Evolutionary conservation across 2,113 vertebrate species (phyloP).

Genomic region (Blennius ocellaris): DNA sequence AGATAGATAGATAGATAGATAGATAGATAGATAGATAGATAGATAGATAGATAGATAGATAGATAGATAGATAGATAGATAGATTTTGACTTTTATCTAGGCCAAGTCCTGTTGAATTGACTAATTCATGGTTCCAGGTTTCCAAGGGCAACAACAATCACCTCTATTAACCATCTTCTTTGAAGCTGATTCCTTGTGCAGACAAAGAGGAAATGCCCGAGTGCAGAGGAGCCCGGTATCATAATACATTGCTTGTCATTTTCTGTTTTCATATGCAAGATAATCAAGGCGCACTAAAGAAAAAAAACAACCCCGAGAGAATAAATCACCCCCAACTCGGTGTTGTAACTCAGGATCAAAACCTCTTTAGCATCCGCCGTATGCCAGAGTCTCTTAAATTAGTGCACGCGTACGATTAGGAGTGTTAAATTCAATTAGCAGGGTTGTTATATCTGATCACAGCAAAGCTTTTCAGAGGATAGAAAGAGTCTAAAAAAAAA

Average conservation of each 20-base stretch:
- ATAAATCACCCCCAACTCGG: slow-evolving; percentile 19
- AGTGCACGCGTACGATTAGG: slow-evolving; percentile 29
- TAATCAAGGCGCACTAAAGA: slow-evolving; percentile 4
- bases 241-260: slow-evolving; percentile 14
- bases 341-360: slow-evolving; percentile 31
- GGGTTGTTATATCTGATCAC: neutral
- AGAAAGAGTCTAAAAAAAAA: neutral
- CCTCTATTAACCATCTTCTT: slow-evolving; percentile 7
- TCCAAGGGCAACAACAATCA: neutral
- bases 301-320: neutral
- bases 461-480: neutral
- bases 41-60: too few species aligned
- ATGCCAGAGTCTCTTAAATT: slow-evolving; percentile 9
- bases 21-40: too few species aligned
- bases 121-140: neutral
- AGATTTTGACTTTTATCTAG: too few species aligned
- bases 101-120: neutral
- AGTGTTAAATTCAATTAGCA: slow-evolving; percentile 9
- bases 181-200: neutral
- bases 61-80: too few species aligned
- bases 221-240: slow-evolving; percentile 11
- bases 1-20: too few species aligned
- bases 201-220: neutral
- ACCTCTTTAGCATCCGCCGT: slow-evolving; percentile 27
- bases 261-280: slow-evolving; percentile 22